phyloP scores from a whole-genome alignment of 2,113 vertebrate genomes.

The Loxodonta africana region DNA sequence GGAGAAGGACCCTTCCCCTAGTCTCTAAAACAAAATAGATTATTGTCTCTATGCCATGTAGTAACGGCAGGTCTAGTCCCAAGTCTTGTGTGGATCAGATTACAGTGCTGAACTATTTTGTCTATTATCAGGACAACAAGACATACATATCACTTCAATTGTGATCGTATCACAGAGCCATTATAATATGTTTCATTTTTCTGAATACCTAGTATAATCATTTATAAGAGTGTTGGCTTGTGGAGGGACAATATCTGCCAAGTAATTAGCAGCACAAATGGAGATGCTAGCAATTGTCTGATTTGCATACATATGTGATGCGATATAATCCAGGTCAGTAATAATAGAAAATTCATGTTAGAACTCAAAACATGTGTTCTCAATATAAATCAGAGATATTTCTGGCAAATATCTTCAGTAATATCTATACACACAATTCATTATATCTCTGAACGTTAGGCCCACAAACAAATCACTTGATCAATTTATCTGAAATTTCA shows the following conservation, averaged over 20 bases:
- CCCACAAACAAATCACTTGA: not conserved
- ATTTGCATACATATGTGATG: conserved; percentile 57
- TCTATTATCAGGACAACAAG: conserved; percentile 28
- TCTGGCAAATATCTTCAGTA: not conserved
- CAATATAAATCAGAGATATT: conserved; percentile 60
- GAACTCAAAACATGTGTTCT: conserved; percentile 39
- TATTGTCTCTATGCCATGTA: not conserved
- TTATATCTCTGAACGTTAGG: conserved; percentile 26
- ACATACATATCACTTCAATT: conserved; percentile 42
- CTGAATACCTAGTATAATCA: conserved; percentile 60
- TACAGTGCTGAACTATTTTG: not conserved
- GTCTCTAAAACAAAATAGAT: conserved; percentile 2
- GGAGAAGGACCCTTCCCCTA: not conserved
- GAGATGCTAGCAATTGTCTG: conserved; percentile 50
- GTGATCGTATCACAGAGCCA: conserved; percentile 4
- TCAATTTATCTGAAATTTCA: conserved; percentile 40
- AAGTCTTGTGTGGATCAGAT: not conserved
- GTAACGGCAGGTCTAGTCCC: not conserved
- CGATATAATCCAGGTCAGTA: conserved; percentile 43
- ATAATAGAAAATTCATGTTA: conserved; percentile 52
- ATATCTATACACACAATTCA: not conserved
- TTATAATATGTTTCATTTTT: conserved; percentile 38
- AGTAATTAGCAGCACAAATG: conserved; percentile 61
- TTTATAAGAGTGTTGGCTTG: conserved; percentile 52
- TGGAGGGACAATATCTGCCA: conserved; percentile 48